phyloP scores from a whole-genome alignment of 2,888 invertebrate genomes.

The Drosophila recens region DNA sequence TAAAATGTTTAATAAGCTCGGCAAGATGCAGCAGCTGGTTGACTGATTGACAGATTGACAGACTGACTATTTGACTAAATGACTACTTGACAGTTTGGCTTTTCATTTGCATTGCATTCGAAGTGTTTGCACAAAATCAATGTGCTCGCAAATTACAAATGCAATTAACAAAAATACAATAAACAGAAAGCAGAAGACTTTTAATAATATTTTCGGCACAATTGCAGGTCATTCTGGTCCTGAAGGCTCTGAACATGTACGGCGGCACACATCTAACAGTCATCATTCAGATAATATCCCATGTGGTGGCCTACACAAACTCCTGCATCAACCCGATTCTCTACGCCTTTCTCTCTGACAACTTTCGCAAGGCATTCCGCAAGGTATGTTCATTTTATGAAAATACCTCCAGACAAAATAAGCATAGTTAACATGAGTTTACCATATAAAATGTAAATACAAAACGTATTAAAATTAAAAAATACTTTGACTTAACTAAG shows the following conservation, averaged over 20 bases:
- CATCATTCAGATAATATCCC: slow-evolving; percentile 91
- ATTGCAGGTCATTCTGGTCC: slow-evolving; percentile 91
- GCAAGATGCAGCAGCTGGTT: slow-evolving; percentile 15
- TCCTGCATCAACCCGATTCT: slow-evolving; percentile 97
- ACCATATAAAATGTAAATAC: background rate
- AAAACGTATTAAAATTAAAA: too few relatives aligned
- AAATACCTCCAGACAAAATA: background rate
- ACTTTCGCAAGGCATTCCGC: slow-evolving; percentile 95
- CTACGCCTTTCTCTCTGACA: slow-evolving; percentile 97
- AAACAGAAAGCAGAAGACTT: background rate
- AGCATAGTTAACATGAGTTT: background rate
- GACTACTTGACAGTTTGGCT: background rate
- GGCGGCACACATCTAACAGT: slow-evolving; percentile 89
- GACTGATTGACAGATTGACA: background rate
- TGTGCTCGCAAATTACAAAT: slow-evolving; percentile 54
- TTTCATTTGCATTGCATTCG: slow-evolving; percentile 26
- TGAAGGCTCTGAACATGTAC: slow-evolving; percentile 91
- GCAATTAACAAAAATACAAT: slow-evolving; percentile 47
- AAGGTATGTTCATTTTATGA: slow-evolving; percentile 84
- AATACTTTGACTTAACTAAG: too few relatives aligned
- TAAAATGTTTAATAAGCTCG: slow-evolving; percentile 36
- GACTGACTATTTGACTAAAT: background rate
- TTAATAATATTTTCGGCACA: slow-evolving; percentile 1
- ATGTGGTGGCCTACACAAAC: slow-evolving; percentile 96
- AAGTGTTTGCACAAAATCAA: slow-evolving; percentile 61